phyloP scores from a whole-genome alignment of 2,888 invertebrate genomes.

The Trissolcus japonicus region DNA sequence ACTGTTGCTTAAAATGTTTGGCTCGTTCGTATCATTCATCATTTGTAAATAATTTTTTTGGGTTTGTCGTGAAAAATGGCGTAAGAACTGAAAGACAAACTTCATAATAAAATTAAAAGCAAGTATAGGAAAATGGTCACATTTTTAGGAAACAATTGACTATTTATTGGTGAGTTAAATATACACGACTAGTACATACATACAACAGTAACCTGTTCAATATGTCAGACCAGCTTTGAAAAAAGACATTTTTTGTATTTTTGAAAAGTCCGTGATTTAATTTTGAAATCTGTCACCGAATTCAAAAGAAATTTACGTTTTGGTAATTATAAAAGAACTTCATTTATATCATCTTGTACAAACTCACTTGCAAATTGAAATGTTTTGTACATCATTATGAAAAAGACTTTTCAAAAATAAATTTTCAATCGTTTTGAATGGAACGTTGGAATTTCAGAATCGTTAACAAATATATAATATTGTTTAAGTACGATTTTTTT shows the following conservation, averaged over 20 bases:
- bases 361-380: too few species aligned
- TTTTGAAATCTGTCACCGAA: neutral
- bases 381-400: neutral
- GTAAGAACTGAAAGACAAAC: too few species aligned
- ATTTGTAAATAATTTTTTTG: too few species aligned
- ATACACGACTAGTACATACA: slow-evolving; percentile 67
- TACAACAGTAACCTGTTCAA: slow-evolving; percentile 68
- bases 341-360: too few species aligned
- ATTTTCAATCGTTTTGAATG: slow-evolving; percentile 26
- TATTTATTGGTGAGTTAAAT: slow-evolving; percentile 70
- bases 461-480: slow-evolving; percentile 32
- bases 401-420: slow-evolving; percentile 33
- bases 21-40: too few species aligned
- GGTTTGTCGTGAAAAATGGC: too few species aligned
- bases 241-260: slow-evolving; percentile 59
- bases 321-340: too few species aligned
- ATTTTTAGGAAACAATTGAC: slow-evolving; percentile 73
- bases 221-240: slow-evolving; percentile 64
- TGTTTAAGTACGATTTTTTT: slow-evolving; percentile 11
- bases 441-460: slow-evolving; percentile 28
- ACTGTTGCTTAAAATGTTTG: too few species aligned
- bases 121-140: neutral
- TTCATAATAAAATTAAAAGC: too few species aligned
- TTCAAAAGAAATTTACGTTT: neutral
- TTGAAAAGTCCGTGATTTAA: slow-evolving; percentile 31